Conservation (phyloP, 2,888 invertebrate genomes). For the Crioceris asparagi region DNA sequence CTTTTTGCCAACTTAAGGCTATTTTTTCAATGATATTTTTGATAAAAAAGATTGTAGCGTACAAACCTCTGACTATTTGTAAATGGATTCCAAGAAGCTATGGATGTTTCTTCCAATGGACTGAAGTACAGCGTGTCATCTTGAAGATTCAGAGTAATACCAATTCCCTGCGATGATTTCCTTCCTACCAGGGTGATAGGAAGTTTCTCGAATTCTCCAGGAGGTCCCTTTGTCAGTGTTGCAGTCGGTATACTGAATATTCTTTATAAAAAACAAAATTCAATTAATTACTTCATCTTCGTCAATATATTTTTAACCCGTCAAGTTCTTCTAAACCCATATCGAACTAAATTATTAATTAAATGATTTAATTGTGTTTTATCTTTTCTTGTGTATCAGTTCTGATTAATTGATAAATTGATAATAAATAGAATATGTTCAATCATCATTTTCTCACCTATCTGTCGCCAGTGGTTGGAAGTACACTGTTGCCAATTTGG, state of each 20-base stretch:
- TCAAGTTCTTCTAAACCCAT: too few species aligned
- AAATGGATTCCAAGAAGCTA: conserved; percentile 69
- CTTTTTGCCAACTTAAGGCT: too few species aligned
- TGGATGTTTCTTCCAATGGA: conserved; percentile 68
- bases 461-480: conserved; percentile 66
- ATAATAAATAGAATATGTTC: too few species aligned
- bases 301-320: too few species aligned
- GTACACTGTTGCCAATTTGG: conserved; percentile 51
- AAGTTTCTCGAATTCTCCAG: conserved; percentile 56
- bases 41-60: neutral
- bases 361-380: too few species aligned
- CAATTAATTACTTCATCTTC: too few species aligned
- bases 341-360: too few species aligned
- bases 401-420: too few species aligned
- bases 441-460: conserved; percentile 44
- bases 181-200: conserved; percentile 69
- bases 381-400: too few species aligned
- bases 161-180: conserved; percentile 76
- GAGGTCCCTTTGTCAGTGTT: conserved; percentile 61
- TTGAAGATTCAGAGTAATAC: conserved; percentile 56
- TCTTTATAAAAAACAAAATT: conserved; percentile 36
- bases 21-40: neutral
- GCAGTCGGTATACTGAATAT: conserved; percentile 68
- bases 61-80: conserved; percentile 59
- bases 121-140: conserved; percentile 70